phyloP scores from a whole-genome alignment of 2,888 invertebrate genomes.

The Pemphredon lugubris region DNA sequence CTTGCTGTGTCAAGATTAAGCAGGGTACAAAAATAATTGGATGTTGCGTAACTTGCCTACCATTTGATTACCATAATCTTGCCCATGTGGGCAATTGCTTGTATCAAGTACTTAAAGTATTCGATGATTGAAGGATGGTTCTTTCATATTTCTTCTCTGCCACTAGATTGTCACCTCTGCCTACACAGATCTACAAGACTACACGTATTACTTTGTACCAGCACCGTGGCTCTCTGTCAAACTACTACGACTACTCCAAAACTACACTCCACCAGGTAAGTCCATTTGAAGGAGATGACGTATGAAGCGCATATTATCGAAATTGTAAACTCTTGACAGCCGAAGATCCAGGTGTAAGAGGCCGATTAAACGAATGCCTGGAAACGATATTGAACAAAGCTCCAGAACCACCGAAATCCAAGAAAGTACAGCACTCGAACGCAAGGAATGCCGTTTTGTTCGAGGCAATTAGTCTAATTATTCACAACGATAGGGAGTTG shows the following conservation, averaged over 20 bases:
- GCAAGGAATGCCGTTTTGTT: slow-evolving; percentile 99
- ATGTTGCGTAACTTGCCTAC: too few relatives aligned
- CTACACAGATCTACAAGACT: slow-evolving; percentile 99
- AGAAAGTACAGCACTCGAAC: slow-evolving; percentile 99
- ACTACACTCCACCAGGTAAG: slow-evolving; percentile 96
- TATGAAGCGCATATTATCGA: background rate
- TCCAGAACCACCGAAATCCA: slow-evolving; percentile 99
- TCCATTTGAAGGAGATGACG: slow-evolving; percentile 6
- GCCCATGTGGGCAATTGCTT: too few relatives aligned
- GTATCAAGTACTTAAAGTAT: background rate
- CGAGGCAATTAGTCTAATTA: slow-evolving; percentile 99
- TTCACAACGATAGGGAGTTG: slow-evolving; percentile 99
- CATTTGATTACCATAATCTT: too few relatives aligned
- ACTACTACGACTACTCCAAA: slow-evolving; percentile 95
- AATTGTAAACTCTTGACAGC: slow-evolving; percentile 75
- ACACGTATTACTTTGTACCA: slow-evolving; percentile 99
- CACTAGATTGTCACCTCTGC: slow-evolving; percentile 97
- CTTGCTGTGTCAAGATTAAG: slow-evolving; percentile 98
- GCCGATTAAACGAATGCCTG: slow-evolving; percentile 97
- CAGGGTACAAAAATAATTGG: too few relatives aligned
- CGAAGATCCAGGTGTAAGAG: slow-evolving; percentile 98
- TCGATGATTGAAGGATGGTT: background rate
- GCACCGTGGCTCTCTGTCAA: slow-evolving; percentile 99
- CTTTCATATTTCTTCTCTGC: slow-evolving; percentile 19
- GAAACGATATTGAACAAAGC: slow-evolving; percentile 99